Evolutionary conservation across 2,888 invertebrate species (phyloP).

Genomic region (Brenthis hecate): DNA sequence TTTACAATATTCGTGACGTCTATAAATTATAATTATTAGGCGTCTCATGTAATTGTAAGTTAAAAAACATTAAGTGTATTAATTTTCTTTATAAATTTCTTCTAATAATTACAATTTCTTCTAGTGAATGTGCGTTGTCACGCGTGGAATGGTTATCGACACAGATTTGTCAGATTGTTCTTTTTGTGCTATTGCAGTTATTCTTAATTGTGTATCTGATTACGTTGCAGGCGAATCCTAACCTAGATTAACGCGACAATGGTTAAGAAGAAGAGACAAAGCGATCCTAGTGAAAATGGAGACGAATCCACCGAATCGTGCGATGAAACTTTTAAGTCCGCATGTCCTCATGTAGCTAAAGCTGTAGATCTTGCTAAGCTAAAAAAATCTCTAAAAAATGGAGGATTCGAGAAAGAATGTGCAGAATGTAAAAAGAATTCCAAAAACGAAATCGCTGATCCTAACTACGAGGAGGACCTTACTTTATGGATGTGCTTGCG

Average conservation of each 20-base stretch:
- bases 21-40: conserved; percentile 46
- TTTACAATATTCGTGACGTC: conserved; percentile 53
- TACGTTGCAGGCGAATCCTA: conserved; percentile 74
- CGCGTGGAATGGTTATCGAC: conserved; percentile 81
- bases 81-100: conserved; percentile 47
- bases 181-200: conserved; percentile 77
- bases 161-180: conserved; percentile 80
- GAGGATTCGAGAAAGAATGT: conserved; percentile 82
- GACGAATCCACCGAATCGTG: conserved; percentile 88
- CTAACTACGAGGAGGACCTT: conserved; percentile 76
- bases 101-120: conserved; percentile 41
- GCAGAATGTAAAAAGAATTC: conserved; percentile 80
- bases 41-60: conserved; percentile 74
- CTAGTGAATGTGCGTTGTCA: conserved; percentile 78
- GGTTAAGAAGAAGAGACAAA: conserved; percentile 89
- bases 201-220: conserved; percentile 79
- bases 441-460: conserved; percentile 66
- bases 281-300: conserved; percentile 84
- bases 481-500: conserved; percentile 90
- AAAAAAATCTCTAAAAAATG: conserved; percentile 80
- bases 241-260: conserved; percentile 74
- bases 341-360: conserved; percentile 87
- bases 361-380: conserved; percentile 84
- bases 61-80: conserved; percentile 4
- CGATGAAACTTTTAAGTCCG: conserved; percentile 84